A percentile compares a stretch with the other conserved stretches of the same genome.
Conservation (phyloP, 64 coral and sea anemone species). For the Actinia equina region DNA sequence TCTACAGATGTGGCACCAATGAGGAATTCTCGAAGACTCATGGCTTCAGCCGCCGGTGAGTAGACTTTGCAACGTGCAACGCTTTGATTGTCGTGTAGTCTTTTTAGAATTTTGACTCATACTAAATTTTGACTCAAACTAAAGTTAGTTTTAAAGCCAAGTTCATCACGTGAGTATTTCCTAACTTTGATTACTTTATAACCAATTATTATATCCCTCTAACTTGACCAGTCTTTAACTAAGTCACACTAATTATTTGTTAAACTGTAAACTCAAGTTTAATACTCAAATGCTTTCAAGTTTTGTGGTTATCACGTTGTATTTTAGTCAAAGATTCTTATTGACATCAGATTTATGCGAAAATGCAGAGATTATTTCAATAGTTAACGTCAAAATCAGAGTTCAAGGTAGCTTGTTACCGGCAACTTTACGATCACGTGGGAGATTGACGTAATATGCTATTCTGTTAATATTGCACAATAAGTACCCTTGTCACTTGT, state of each 20-base stretch:
- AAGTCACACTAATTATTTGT: background rate
- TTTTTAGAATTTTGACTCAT: background rate
- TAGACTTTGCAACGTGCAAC: background rate
- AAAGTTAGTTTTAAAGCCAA: background rate
- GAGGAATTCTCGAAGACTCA: constrained; percentile 48
- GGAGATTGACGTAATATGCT: background rate
- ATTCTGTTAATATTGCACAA: background rate
- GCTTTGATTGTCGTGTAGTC: background rate
- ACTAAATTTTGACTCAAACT: background rate
- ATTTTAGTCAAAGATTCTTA: background rate
- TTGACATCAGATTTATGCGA: background rate
- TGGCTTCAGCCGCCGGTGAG: constrained; percentile 74
- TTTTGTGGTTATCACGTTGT: background rate
- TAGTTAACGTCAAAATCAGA: background rate
- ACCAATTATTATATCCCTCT: background rate
- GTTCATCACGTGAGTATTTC: background rate
- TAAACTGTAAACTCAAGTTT: no score
- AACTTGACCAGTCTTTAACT: background rate
- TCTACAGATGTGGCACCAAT: constrained; percentile 40
- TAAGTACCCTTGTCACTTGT: background rate
- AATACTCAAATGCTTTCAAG: no score
- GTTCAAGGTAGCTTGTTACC: background rate
- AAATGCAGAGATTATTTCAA: background rate
- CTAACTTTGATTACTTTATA: background rate
- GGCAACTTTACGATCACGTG: background rate